phyloP scores from a whole-genome alignment of 2,113 vertebrate genomes.

The Eupsittula cactorum region DNA sequence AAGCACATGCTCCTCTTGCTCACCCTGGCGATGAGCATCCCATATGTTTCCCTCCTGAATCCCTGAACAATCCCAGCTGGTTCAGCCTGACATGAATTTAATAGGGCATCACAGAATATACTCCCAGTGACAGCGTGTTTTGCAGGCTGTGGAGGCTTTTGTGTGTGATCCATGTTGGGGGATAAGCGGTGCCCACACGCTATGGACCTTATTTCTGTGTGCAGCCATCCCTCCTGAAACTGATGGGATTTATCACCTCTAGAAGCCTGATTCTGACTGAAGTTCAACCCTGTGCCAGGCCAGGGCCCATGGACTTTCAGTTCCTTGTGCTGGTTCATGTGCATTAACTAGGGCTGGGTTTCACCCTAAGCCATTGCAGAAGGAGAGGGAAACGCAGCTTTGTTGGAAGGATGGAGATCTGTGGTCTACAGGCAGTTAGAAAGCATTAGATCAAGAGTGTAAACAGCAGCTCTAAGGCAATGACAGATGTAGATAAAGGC shows the following conservation, averaged over 20 bases:
- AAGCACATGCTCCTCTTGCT: fast-evolving
- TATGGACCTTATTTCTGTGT: background rate
- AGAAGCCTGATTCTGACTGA: background rate
- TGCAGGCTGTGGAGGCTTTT: background rate
- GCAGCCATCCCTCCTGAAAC: background rate
- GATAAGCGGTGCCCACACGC: fast-evolving
- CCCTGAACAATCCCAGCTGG: background rate
- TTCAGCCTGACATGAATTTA: background rate
- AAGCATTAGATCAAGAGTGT: background rate
- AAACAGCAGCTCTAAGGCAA: background rate
- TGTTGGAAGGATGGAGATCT: background rate
- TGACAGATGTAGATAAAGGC: background rate
- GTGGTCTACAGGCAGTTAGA: background rate
- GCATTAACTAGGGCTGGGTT: background rate
- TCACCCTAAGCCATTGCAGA: background rate
- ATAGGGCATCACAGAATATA: background rate
- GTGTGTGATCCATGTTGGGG: background rate
- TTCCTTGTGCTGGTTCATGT: background rate
- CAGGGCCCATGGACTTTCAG: background rate
- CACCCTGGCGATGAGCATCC: background rate
- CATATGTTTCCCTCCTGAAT: background rate
- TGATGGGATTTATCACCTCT: background rate
- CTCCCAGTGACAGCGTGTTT: background rate
- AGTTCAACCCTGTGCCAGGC: background rate
- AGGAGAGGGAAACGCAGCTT: background rate